phyloP scores from a whole-genome alignment of 92 coral and sea anemone genomes.

The Siderastrea siderea region DNA sequence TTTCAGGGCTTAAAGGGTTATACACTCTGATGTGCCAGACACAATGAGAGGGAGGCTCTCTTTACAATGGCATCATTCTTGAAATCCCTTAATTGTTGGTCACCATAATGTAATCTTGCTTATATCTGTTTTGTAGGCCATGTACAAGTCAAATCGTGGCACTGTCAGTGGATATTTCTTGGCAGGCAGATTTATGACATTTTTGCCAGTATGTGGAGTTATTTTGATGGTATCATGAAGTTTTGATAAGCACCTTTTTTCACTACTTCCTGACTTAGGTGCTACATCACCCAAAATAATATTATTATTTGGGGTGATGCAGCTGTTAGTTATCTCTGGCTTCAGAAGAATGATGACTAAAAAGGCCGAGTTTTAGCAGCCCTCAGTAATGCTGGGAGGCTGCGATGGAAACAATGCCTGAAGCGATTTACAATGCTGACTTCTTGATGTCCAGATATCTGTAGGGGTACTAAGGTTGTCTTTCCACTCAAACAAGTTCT shows the following conservation, averaged over 20 bases:
- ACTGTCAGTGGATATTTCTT: slow-evolving; percentile 98
- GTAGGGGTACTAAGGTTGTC: too few species aligned
- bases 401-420: slow-evolving; percentile 28
- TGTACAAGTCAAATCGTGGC: slow-evolving; percentile 95
- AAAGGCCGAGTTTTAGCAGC: slow-evolving; percentile 19
- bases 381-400: slow-evolving; percentile 3
- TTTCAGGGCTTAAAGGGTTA: too few species aligned
- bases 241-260: background rate
- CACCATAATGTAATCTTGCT: too few species aligned
- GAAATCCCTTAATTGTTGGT: too few species aligned
- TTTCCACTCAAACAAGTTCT: too few species aligned
- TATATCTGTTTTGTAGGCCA: slow-evolving; percentile 70
- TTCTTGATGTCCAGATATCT: background rate
- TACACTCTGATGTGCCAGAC: too few species aligned
- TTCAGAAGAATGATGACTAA: background rate
- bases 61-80: too few species aligned
- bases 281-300: too few species aligned
- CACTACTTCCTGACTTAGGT: too few species aligned
- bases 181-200: slow-evolving; percentile 98
- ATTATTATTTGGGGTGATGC: too few species aligned
- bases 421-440: slow-evolving; percentile 7
- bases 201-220: slow-evolving; percentile 88
- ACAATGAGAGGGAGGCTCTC: too few species aligned
- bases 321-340: background rate
- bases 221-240: background rate